Evolutionary conservation across 1,140 invertebrate species (phyloP), one percentile per base, ranked within the genome.

Genomic region (Leguminivora glycinivorella): DNA sequence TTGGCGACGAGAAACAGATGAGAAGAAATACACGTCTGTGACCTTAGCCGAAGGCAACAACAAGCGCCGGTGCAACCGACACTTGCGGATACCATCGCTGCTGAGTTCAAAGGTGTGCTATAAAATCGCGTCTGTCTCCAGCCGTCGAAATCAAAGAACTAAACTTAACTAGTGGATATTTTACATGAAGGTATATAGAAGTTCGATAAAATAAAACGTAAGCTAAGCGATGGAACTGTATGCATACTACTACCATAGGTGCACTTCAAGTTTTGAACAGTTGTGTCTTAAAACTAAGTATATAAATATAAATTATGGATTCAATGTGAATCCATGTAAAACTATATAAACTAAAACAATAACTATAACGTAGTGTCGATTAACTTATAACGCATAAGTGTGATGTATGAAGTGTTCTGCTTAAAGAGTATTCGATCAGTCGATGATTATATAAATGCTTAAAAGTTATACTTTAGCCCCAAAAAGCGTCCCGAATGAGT

Each of bases 391-490:
- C 68, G 76, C 71, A 52, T 52, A 22, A 40, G 67, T 68, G 58
- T 70, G 40, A 71, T 60, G 70, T 78, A 77, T 80, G 78, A 83
- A 72, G 77, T 80, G 58, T 63, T 29, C 58, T 60, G 75, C 69
- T 78, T 78, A 77, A 77, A 76, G 69, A 69, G 78, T 63, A 63
- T 63, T 78, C 81, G 79, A 81, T 85, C 82, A 87, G 85, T 89
- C 83, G 75, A 87, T 83, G 78, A 84, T 71, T 78, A 79, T 80
- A 73, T 76, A 87, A 87, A 89, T 88, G 89, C 84, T 86, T 88
- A 85, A 87, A 78, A 86, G 73, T 84, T 83, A 80, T 78, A 75
- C 80, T 74, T 81, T 80, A 85, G 77, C 71, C 77, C 74, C 76
- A 80, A 63, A 79, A 71, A 78, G 80, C 73, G 74, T 75, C 79